Evolutionary conservation across 2,888 invertebrate genomes (phyloP).

Genomic region (Dichetophora obliterata): DNA sequence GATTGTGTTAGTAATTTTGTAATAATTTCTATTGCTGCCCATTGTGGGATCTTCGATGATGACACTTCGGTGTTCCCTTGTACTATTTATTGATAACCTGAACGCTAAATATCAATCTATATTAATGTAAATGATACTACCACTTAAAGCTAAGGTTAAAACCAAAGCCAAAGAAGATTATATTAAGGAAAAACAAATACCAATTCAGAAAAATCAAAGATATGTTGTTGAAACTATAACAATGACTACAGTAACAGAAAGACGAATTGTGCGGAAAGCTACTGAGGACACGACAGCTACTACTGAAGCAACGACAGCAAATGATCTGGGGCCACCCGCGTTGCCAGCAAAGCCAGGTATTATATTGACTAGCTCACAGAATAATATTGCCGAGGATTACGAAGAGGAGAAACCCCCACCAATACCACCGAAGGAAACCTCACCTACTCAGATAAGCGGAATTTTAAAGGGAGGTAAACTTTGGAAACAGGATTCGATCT

Average conservation of each 20-base stretch:
- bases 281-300: slow-evolving; percentile 60
- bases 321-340: slow-evolving; percentile 46
- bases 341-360: slow-evolving; percentile 50
- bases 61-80: background rate
- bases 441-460: slow-evolving; percentile 77
- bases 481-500: slow-evolving; percentile 76
- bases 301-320: slow-evolving; percentile 42
- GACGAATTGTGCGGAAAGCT: slow-evolving; percentile 72
- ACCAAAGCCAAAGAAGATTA: slow-evolving; percentile 38
- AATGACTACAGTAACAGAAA: slow-evolving; percentile 75
- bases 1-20: slow-evolving; percentile 21
- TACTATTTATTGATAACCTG: background rate
- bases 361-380: background rate
- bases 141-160: background rate
- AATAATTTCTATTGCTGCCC: slow-evolving; percentile 26
- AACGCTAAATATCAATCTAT: slow-evolving; percentile 3
- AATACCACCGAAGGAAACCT: slow-evolving; percentile 69
- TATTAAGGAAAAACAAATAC: slow-evolving; percentile 39
- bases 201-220: slow-evolving; percentile 59
- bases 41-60: slow-evolving; percentile 14
- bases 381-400: slow-evolving; percentile 46
- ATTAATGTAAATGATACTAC: background rate
- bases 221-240: slow-evolving; percentile 52
- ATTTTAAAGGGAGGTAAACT: slow-evolving; percentile 84
- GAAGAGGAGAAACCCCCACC: slow-evolving; percentile 63